Evolutionary conservation across 2,888 invertebrate species (phyloP).

Genomic region (Aelia acuminata): DNA sequence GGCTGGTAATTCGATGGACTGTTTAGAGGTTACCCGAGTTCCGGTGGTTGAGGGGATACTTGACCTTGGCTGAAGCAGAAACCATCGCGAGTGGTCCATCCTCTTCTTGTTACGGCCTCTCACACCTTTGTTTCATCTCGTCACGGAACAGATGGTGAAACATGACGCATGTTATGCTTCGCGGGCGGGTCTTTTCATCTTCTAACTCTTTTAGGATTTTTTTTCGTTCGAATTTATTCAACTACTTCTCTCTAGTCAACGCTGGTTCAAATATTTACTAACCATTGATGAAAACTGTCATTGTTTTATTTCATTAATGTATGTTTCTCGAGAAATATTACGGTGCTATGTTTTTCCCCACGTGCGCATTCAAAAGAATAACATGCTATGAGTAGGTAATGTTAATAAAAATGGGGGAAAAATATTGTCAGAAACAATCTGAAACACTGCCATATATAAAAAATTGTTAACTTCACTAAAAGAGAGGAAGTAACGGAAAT

Average conservation of each 20-base stretch:
- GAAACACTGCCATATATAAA: no score
- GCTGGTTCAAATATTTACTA: neutral
- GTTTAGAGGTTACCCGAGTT: neutral
- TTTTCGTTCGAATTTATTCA: no score
- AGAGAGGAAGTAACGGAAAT: no score
- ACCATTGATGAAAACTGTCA: neutral
- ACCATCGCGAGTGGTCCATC: neutral
- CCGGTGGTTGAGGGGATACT: neutral
- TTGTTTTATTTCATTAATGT: neutral
- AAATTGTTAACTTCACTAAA: no score
- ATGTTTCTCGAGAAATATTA: no score
- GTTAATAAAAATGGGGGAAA: no score
- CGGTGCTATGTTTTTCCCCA: no score
- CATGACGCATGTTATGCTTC: neutral
- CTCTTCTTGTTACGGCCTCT: neutral
- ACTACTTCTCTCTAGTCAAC: no score
- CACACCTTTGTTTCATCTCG: neutral
- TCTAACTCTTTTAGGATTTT: neutral
- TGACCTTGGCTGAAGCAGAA: conserved; percentile 3
- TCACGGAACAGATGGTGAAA: neutral
- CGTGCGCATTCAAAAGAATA: no score
- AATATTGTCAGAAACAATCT: no score
- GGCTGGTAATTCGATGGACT: neutral
- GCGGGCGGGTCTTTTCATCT: neutral
- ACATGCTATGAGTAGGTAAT: no score